A percentile compares a stretch with the other conserved stretches of the same genome.
phyloP scores from a whole-genome alignment of 2,113 vertebrate species.

The Chloropsis hardwickii region DNA sequence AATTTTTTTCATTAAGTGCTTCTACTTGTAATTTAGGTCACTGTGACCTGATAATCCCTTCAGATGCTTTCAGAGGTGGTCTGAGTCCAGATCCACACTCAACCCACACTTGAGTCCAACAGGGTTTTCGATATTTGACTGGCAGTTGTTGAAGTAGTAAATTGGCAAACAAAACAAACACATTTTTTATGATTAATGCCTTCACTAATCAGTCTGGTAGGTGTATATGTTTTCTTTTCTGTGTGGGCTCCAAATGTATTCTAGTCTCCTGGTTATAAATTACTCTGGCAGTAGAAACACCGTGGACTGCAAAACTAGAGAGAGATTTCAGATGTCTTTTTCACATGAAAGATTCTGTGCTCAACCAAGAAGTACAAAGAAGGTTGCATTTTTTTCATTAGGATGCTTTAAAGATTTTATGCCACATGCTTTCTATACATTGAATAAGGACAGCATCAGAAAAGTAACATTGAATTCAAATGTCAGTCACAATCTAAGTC shows the following conservation, averaged over 20 bases:
- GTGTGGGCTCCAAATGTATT: neutral
- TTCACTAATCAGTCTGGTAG: neutral
- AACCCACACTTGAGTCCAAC: neutral
- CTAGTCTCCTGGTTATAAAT: neutral
- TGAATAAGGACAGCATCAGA: neutral
- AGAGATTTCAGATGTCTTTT: neutral
- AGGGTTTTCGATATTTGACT: neutral
- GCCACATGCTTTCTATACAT: neutral
- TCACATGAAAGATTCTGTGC: neutral
- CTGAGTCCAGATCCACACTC: no score
- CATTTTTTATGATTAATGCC: neutral
- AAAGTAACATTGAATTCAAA: neutral
- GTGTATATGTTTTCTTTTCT: neutral
- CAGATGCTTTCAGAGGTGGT: neutral
- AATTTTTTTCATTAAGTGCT: neutral
- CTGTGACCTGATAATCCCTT: neutral
- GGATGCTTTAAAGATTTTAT: neutral
- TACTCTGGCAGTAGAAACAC: neutral
- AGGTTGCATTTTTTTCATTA: neutral
- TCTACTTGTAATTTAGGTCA: neutral
- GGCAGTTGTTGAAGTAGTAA: neutral
- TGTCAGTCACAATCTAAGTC: neutral
- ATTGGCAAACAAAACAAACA: neutral
- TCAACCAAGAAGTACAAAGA: neutral
- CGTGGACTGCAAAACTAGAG: neutral